Conservation (phyloP, 2,797 vertebrate genomes). For the Pitangus sulphuratus region DNA sequence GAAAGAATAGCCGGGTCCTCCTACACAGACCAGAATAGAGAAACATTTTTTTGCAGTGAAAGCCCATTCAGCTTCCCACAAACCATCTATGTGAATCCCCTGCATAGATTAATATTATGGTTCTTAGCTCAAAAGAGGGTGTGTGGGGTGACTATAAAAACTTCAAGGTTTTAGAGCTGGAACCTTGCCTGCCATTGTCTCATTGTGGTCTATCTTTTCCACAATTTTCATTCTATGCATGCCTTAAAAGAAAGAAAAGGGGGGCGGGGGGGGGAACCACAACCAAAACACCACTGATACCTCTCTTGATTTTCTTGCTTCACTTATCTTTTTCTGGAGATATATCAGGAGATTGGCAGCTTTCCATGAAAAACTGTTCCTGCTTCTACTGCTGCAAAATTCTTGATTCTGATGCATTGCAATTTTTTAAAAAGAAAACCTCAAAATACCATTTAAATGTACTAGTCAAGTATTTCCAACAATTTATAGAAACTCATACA, state of each 20-base stretch:
- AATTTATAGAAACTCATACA: not conserved
- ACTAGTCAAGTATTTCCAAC: not conserved
- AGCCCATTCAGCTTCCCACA: slow-evolving; percentile 1
- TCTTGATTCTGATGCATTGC: not conserved
- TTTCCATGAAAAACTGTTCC: not conserved
- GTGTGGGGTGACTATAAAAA: not conserved
- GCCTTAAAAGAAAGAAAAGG: not conserved
- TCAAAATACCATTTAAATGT: not conserved
- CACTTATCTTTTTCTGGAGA: slow-evolving; percentile 4
- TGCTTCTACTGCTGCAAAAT: not conserved
- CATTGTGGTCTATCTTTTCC: not conserved
- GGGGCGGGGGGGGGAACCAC: no score
- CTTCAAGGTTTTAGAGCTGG: not conserved
- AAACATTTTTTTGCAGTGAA: not conserved
- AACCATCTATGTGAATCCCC: not conserved
- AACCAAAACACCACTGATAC: not conserved
- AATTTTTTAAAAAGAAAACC: not conserved
- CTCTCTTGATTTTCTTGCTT: not conserved
- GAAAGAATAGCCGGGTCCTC: not conserved
- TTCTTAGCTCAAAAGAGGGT: not conserved
- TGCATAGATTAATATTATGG: not conserved
- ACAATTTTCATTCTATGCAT: not conserved
- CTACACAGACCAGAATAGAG: not conserved
- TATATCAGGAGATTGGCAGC: not conserved
- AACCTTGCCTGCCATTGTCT: not conserved